phyloP scores from a whole-genome alignment of 1,140 invertebrate species.

The Cydia fagiglandana region DNA sequence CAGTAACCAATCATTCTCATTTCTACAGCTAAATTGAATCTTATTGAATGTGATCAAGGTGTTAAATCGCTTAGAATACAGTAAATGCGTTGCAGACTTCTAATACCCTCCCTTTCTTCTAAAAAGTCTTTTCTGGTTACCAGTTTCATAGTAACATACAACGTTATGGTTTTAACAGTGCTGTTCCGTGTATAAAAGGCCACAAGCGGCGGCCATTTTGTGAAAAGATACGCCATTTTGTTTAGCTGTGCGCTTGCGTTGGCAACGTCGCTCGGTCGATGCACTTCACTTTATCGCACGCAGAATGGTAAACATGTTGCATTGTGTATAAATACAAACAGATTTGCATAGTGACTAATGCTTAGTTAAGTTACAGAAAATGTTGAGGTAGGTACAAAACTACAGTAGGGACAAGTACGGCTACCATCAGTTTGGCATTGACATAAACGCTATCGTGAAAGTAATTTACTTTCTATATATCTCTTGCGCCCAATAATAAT shows the following conservation, averaged over 20 bases:
- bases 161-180: not conserved
- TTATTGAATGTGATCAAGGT: not conserved
- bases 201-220: not conserved
- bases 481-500: too few relatives aligned
- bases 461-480: too few relatives aligned
- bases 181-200: not conserved
- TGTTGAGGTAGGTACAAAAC: not conserved
- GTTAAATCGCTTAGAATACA: not conserved
- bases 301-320: slow-evolving; percentile 6
- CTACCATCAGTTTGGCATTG: too few relatives aligned
- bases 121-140: not conserved
- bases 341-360: slow-evolving; percentile 12
- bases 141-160: not conserved
- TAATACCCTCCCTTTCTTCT: not conserved
- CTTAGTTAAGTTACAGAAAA: not conserved
- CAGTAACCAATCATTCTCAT: not conserved
- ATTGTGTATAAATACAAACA: slow-evolving; percentile 11
- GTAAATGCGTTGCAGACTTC: not conserved
- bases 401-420: too few relatives aligned
- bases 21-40: not conserved
- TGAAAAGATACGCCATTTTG: not conserved
- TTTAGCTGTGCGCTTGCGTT: not conserved
- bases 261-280: not conserved
- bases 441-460: too few relatives aligned
- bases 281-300: not conserved